A percentile compares a stretch with the other conserved stretches of the same genome.
Evolutionary conservation across 2,888 invertebrate genomes (phyloP).

Genomic region (Brassicogethes aeneus): DNA sequence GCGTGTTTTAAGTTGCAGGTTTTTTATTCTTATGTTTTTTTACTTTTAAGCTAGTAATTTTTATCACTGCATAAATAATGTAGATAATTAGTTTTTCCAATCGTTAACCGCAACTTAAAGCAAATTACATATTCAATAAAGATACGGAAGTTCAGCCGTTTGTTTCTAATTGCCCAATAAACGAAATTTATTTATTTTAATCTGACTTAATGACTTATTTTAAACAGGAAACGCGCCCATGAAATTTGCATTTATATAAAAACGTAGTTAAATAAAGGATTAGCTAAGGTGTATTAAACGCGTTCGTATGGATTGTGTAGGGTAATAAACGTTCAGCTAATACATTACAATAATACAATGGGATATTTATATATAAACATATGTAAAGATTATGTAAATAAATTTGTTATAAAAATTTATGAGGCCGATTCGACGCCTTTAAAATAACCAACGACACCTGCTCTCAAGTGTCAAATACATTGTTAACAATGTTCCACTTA

Average conservation of each 20-base stretch:
- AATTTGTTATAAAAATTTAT: constrained; percentile 13
- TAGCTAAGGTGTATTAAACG: not conserved
- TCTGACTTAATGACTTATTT: constrained; percentile 4
- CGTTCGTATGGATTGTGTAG: not conserved
- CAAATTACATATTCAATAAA: not conserved
- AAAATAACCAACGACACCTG: not conserved
- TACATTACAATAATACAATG: constrained; percentile 15
- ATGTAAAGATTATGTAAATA: constrained; percentile 15
- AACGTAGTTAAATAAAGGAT: not conserved
- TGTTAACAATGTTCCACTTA: not conserved
- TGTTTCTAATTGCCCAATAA: not conserved
- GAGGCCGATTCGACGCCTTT: constrained; percentile 4
- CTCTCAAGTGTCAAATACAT: not conserved
- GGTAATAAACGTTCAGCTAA: not conserved
- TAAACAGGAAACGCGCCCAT: constrained; percentile 1
- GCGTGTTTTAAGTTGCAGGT: too few relatives aligned
- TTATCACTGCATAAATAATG: too few relatives aligned
- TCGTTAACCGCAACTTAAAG: too few relatives aligned
- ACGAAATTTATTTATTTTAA: constrained; percentile 2
- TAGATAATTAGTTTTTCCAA: too few relatives aligned
- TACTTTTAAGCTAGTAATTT: too few relatives aligned
- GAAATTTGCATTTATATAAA: constrained; percentile 4
- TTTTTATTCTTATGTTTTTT: too few relatives aligned
- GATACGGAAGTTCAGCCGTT: not conserved
- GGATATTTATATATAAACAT: constrained; percentile 14